Evolutionary conservation across 2,113 vertebrate genomes (phyloP).

Genomic region (Indicator maculatus): DNA sequence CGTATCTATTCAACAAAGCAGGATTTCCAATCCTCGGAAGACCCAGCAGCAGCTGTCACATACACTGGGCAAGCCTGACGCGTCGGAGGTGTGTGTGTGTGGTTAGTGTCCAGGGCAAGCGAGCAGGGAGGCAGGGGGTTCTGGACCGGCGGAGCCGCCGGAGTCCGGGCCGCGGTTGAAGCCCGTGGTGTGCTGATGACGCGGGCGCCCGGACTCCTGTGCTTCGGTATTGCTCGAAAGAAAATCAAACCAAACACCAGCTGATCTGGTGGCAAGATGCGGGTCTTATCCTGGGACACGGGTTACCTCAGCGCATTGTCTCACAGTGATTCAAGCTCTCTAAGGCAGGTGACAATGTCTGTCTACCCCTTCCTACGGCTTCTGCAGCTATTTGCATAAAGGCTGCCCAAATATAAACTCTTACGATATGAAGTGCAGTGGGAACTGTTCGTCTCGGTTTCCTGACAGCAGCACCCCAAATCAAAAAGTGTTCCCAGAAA

Average conservation of each 20-base stretch:
- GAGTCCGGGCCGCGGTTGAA: not conserved
- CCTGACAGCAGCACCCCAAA: not conserved
- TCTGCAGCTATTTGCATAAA: not conserved
- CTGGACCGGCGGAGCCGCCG: not conserved
- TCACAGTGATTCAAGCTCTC: not conserved
- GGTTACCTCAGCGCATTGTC: not conserved
- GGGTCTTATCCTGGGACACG: not conserved
- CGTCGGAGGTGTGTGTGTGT: not conserved
- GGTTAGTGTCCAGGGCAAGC: not conserved
- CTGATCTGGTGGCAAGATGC: not conserved
- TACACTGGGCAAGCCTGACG: not conserved
- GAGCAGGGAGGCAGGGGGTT: not conserved
- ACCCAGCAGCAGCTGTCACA: not conserved
- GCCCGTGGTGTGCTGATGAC: not conserved
- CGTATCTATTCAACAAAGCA: not conserved
- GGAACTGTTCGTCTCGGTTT: not conserved
- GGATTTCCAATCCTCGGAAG: not conserved
- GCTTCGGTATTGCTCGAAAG: not conserved
- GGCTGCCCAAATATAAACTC: not conserved
- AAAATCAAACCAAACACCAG: not conserved
- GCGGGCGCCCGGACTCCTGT: not conserved
- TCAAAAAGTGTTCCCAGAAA: not conserved
- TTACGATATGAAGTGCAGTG: not conserved
- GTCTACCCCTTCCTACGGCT: too few relatives aligned
- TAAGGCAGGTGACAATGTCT: not conserved